Evolutionary conservation across 2,888 invertebrate genomes (phyloP).

Genomic region (Limnephilus lunatus): DNA sequence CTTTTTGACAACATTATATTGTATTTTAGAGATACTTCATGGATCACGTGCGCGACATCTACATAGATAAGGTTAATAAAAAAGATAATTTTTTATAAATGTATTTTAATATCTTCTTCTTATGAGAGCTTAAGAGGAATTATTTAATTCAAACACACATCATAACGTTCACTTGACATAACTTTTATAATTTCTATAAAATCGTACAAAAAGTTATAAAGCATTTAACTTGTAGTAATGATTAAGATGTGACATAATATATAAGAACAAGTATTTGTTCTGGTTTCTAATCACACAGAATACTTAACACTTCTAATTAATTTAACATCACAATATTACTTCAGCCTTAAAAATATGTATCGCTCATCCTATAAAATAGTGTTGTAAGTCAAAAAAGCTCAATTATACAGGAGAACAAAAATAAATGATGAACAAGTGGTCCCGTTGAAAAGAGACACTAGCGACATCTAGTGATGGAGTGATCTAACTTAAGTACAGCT

Average conservation of each 20-base stretch:
- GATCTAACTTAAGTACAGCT: no score
- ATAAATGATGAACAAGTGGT: no score
- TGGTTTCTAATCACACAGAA: neutral
- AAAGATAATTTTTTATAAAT: neutral
- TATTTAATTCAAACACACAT: neutral
- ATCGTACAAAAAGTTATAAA: neutral
- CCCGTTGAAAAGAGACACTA: no score
- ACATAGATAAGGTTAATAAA: no score
- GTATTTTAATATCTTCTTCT: neutral
- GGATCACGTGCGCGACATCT: no score
- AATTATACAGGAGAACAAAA: no score
- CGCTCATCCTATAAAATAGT: no score
- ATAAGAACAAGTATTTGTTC: neutral
- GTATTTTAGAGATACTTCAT: no score
- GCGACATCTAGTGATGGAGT: no score
- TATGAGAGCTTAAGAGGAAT: neutral
- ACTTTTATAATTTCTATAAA: neutral
- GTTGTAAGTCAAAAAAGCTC: no score
- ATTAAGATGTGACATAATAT: neutral
- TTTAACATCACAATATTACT: neutral
- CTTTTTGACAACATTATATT: no score
- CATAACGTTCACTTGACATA: neutral
- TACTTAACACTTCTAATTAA: neutral
- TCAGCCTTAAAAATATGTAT: neutral
- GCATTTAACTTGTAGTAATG: neutral